Evolutionary conservation across 2,797 vertebrate species (phyloP).

Genomic region (Pagetopsis macropterus): DNA sequence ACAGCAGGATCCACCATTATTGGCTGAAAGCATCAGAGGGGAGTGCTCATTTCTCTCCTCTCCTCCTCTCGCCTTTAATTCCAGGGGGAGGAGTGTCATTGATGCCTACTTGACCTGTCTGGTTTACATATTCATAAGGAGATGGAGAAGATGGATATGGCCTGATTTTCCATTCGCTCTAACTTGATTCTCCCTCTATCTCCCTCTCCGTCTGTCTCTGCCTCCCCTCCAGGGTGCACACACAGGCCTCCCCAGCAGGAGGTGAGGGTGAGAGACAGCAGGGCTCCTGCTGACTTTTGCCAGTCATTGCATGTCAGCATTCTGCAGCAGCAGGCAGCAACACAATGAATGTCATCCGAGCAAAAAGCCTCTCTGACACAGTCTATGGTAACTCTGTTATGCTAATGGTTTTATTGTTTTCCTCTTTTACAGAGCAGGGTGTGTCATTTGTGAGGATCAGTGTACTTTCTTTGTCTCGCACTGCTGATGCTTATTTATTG

Average conservation of each 20-base stretch:
- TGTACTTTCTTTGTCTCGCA: constrained; percentile 17
- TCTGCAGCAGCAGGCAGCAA: constrained; percentile 59
- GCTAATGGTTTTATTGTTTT: constrained; percentile 42
- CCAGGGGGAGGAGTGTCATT: constrained; percentile 67
- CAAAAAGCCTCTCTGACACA: constrained; percentile 50
- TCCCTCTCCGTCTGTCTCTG: constrained; percentile 51
- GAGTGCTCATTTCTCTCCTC: constrained; percentile 36
- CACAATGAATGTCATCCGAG: constrained; percentile 66
- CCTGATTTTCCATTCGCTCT: constrained; percentile 59
- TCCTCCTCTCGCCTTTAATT: constrained; percentile 49
- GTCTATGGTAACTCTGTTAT: constrained; percentile 49
- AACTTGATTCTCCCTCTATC: constrained; percentile 59
- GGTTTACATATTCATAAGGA: constrained; percentile 83
- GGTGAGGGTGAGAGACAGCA: constrained; percentile 73
- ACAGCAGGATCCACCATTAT: constrained; percentile 68
- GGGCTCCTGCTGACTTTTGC: constrained; percentile 63
- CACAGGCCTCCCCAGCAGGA: constrained; percentile 71
- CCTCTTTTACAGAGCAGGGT: not conserved
- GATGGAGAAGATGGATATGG: constrained; percentile 69
- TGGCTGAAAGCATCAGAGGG: constrained; percentile 55
- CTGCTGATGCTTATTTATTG: constrained; percentile 34
- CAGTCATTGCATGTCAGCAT: constrained; percentile 64
- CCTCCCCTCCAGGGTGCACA: constrained; percentile 46
- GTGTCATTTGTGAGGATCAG: constrained; percentile 2
- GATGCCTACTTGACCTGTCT: constrained; percentile 80